Percentiles rank a stretch among this genome's conserved stretches.
These are phyloP conservation scores for Perca fluviatilis DNA, from an alignment of 2,113 vertebrate species.

Conservation along the genomic window DNA sequence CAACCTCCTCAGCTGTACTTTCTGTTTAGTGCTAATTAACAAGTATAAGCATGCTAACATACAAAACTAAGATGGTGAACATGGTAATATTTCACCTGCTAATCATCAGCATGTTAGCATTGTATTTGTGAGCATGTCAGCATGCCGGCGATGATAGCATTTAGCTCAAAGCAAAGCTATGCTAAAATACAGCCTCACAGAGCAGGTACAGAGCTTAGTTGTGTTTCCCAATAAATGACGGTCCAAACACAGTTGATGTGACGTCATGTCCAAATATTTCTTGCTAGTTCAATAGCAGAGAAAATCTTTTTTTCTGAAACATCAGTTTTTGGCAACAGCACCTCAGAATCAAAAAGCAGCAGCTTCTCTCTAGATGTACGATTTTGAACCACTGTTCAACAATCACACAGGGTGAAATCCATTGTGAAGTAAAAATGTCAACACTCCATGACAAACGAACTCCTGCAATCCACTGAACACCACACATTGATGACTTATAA, in stretches of 20 bases:
- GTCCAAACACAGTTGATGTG: constrained; percentile 8
- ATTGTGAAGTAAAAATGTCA: constrained; percentile 43
- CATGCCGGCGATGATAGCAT: background rate
- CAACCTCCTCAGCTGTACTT: background rate
- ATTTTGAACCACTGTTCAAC: constrained; percentile 24
- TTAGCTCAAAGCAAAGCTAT: background rate
- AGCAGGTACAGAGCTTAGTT: background rate
- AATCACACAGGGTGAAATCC: constrained; percentile 35
- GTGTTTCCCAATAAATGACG: constrained; percentile 1
- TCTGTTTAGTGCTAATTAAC: background rate
- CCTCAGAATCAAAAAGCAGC: constrained; percentile 4
- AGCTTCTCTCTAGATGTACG: constrained; percentile 28
- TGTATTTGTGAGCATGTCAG: background rate
- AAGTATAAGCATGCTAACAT: too few relatives aligned
- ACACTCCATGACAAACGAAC: constrained; percentile 54
- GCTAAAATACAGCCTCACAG: background rate
- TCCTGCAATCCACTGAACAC: constrained; percentile 46
- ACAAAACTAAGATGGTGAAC: too few relatives aligned
- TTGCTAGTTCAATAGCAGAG: background rate
- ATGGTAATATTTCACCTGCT: too few relatives aligned
- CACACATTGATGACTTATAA: constrained; percentile 41
- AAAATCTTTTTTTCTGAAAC: background rate
- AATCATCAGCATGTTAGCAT: background rate
- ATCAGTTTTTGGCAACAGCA: background rate
- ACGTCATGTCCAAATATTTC: constrained; percentile 6